phyloP scores from a whole-genome alignment of 92 coral and sea anemone genomes.

The Phenganax marumi region DNA sequence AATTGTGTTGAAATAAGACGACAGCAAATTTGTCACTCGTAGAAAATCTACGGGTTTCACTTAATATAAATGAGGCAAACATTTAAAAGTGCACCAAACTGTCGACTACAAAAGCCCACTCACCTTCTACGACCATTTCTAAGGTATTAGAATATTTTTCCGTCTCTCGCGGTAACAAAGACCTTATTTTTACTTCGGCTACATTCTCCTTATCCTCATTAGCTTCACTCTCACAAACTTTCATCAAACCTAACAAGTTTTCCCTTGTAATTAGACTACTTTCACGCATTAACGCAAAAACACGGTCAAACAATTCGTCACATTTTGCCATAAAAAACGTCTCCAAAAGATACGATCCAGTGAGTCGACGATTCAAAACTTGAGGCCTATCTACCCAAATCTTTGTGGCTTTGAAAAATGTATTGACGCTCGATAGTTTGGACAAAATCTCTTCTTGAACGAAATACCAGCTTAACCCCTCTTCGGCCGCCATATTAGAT shows the following conservation, averaged over 20 bases:
- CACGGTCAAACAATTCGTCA: slow-evolving; percentile 11
- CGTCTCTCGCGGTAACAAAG: slow-evolving; percentile 71
- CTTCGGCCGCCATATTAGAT: slow-evolving; percentile 83
- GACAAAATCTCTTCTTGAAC: slow-evolving; percentile 50
- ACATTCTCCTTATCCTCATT: slow-evolving; percentile 6
- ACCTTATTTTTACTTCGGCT: slow-evolving; percentile 62
- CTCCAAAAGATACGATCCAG: slow-evolving; percentile 68
- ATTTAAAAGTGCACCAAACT: not conserved
- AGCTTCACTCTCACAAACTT: not conserved
- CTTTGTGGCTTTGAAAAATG: slow-evolving; percentile 70
- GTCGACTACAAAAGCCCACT: not conserved
- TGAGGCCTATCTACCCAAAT: slow-evolving; percentile 96
- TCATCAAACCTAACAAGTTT: slow-evolving; percentile 5
- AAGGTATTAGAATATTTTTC: slow-evolving; percentile 52
- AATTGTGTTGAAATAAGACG: too few relatives aligned
- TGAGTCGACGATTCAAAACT: slow-evolving; percentile 84
- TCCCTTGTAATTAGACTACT: not conserved
- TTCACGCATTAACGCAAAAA: slow-evolving; percentile 20
- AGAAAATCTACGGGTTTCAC: not conserved
- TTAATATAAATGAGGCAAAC: not conserved
- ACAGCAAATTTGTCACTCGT: not conserved
- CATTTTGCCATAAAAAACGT: slow-evolving; percentile 36
- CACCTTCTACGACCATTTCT: slow-evolving; percentile 70
- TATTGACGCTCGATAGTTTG: slow-evolving; percentile 24
- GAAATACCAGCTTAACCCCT: slow-evolving; percentile 52